These are phyloP conservation scores for Urocolius indicus DNA, from an alignment of 2,113 vertebrate genomes.

Conservation along the genomic window DNA sequence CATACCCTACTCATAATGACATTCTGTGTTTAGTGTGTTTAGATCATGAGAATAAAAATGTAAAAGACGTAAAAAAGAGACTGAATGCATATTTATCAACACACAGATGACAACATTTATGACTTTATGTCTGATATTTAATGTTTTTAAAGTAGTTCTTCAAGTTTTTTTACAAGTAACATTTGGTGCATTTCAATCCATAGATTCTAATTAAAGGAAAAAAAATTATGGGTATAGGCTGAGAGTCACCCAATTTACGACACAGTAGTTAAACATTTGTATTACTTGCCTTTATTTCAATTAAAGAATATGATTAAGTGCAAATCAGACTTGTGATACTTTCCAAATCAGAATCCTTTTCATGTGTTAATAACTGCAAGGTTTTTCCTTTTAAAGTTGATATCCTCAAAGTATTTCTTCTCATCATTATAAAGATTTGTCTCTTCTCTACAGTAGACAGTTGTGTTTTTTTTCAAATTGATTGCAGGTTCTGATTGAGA, in stretches of 20 bases:
- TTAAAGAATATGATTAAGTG: not conserved
- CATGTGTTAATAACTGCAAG: not conserved
- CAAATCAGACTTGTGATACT: not conserved
- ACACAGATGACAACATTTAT: not conserved
- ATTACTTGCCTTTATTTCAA: not conserved
- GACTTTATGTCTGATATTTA: not conserved
- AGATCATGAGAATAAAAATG: not conserved
- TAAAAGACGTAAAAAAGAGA: not conserved
- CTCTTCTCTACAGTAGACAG: not conserved
- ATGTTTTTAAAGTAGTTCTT: not conserved
- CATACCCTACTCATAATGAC: not conserved
- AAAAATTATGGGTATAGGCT: not conserved
- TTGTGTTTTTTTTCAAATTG: not conserved
- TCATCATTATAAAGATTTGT: not conserved
- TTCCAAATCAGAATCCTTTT: not conserved
- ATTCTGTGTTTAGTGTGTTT: not conserved
- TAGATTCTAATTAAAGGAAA: not conserved
- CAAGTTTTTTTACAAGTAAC: not conserved
- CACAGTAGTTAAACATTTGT: not conserved
- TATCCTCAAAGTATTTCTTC: not conserved
- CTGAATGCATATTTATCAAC: not conserved
- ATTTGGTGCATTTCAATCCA: not conserved
- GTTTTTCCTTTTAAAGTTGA: not conserved
- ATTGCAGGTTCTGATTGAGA: slow-evolving; percentile 82
- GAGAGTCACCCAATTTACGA: not conserved